Evolutionary conservation across 2,113 vertebrate species (phyloP).

Genomic region (Anoura caudifer): DNA sequence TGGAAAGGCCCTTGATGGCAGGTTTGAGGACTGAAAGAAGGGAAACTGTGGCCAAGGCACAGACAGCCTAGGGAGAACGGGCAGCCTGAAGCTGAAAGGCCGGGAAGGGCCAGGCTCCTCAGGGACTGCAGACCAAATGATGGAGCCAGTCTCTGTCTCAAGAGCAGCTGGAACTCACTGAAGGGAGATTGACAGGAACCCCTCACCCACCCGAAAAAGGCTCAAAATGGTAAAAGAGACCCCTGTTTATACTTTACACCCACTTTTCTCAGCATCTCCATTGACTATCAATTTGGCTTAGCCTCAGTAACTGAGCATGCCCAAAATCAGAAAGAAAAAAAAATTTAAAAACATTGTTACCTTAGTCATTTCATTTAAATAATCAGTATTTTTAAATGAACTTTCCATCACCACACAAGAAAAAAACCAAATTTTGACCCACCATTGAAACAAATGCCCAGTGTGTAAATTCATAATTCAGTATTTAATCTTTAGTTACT

Average conservation of each 20-base stretch:
- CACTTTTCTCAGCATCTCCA: not conserved
- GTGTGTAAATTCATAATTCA: not conserved
- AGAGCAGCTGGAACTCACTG: not conserved
- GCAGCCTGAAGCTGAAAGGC: not conserved
- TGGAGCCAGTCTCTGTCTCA: not conserved
- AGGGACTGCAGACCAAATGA: not conserved
- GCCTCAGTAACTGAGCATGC: not conserved
- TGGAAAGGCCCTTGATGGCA: not conserved
- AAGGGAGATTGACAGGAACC: not conserved
- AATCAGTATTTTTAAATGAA: not conserved
- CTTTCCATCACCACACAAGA: not conserved
- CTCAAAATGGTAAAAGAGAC: not conserved
- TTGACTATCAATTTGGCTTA: not conserved
- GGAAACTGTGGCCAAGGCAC: not conserved
- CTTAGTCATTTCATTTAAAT: not conserved
- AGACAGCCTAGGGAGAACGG: not conserved
- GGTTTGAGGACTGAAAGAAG: not conserved
- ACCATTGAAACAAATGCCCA: not conserved
- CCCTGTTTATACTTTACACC: not conserved
- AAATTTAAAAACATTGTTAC: not conserved
- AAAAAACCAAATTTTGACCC: not conserved
- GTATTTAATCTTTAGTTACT: not conserved
- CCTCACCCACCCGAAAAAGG: not conserved
- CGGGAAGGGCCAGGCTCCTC: not conserved
- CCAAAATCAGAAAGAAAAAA: not conserved